These are phyloP conservation scores for Puntigrus tetrazona DNA, from an alignment of 2,113 vertebrate genomes.

Conservation along the genomic window DNA sequence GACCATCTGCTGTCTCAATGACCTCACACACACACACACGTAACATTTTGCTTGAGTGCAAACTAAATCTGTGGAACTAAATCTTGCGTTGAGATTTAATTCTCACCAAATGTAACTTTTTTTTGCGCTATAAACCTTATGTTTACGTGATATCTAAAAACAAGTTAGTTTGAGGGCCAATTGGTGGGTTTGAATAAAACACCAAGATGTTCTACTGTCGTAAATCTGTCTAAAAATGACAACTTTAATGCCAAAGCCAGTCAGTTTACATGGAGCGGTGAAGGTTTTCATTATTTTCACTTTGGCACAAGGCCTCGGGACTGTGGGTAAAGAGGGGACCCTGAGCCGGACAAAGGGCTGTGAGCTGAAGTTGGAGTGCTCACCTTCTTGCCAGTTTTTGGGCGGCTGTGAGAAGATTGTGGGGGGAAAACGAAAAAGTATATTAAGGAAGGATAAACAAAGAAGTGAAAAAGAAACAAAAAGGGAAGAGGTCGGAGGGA, in stretches of 20 bases:
- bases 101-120: slow-evolving; percentile 1
- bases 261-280: background rate
- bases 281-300: slow-evolving; percentile 68
- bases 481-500: background rate
- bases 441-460: background rate
- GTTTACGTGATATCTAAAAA: slow-evolving; percentile 3
- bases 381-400: slow-evolving; percentile 87
- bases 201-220: background rate
- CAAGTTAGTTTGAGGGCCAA: background rate
- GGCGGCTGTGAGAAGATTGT: slow-evolving; percentile 71
- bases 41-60: slow-evolving; percentile 22
- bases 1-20: slow-evolving; percentile 8
- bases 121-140: background rate
- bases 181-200: background rate
- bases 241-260: background rate
- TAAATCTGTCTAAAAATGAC: too few species aligned
- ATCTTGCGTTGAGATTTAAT: background rate
- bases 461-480: background rate
- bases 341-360: slow-evolving; percentile 76
- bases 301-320: slow-evolving; percentile 94
- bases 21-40: background rate
- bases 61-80: slow-evolving; percentile 2
- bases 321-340: slow-evolving; percentile 87
- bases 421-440: background rate
- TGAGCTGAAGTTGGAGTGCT: slow-evolving; percentile 77